Evolutionary conservation across 2,888 invertebrate genomes (phyloP), one percentile per base, ranked within the genome.

Genomic region (Xylocampa areola): DNA sequence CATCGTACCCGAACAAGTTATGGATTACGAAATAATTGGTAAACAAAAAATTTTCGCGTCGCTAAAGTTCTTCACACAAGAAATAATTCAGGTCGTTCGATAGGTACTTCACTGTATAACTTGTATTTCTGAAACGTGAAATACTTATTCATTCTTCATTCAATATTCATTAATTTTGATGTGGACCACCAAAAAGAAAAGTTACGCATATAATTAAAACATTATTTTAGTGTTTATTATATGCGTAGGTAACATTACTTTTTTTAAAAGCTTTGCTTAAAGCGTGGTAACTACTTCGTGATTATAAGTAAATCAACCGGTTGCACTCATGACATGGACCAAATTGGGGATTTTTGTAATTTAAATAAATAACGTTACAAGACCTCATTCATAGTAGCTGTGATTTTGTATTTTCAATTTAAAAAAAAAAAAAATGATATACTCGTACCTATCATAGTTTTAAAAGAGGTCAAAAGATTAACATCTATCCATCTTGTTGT

Each of bases 21-120:
- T 55, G 62, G 64, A 79, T 88, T 87, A 84, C 80, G 81, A 87
- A 87, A 88, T 84, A 81, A 82, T 81, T 80, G 77, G 81, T 85
- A 84, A 85, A 86, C 81, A 84, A 80, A n/a, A 79, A 78, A 77
- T 79, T 83, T 86, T 86, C 82, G 83, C 87, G 76, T 73, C 79
- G 73, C 67, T 80, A 73, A 72, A 77, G 79, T 80, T 84, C 79
- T 79, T 84, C 80, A 78, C 65, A 77, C 75, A 75, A 77, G 74
- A 73, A 71, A 70, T 68, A 71, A 73, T 78, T 81, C 84, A 88
- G 85, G 86, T 81, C 84, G 73, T 76, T 73, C 66, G 60, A 73
- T 79, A 80, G n/a, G n/a, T 76, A 76, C 73, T 64, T 76, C 60
- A 69, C 68, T 75, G 64, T 52, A 73, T 76, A 76, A 76, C 70